These are phyloP conservation scores for Pyrocoelia pectoralis DNA, from an alignment of 2,888 invertebrate species.

Conservation along the genomic window DNA sequence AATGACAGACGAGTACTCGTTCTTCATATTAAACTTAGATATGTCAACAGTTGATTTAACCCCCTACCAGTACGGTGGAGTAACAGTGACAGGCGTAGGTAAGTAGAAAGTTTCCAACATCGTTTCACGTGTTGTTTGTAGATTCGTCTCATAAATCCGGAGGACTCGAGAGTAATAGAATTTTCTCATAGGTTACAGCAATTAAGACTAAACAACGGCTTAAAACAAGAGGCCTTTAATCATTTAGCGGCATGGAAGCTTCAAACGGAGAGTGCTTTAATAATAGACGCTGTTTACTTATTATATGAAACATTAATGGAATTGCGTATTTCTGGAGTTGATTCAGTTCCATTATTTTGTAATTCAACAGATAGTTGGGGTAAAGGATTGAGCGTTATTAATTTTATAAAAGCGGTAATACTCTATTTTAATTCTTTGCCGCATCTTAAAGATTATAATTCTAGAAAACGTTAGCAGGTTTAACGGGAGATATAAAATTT, in stretches of 20 bases:
- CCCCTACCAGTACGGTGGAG: slow-evolving; percentile 65
- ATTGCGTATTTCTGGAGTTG: slow-evolving; percentile 50
- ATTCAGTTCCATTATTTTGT: slow-evolving; percentile 63
- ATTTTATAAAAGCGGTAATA: slow-evolving; percentile 79
- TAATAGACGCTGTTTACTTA: slow-evolving; percentile 86
- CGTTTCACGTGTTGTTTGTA: slow-evolving; percentile 39
- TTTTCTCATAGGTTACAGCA: slow-evolving; percentile 17
- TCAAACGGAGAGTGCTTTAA: slow-evolving; percentile 78
- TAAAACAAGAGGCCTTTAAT: slow-evolving; percentile 26
- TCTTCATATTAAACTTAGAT: slow-evolving; percentile 66
- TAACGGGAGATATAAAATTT: slow-evolving; percentile 58
- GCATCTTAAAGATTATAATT: slow-evolving; percentile 28
- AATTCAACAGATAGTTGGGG: slow-evolving; percentile 72
- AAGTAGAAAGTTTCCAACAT: slow-evolving; percentile 1
- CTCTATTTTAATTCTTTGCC: slow-evolving; percentile 30
- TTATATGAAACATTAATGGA: slow-evolving; percentile 80
- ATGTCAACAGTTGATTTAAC: slow-evolving; percentile 66
- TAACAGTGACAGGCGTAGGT: slow-evolving; percentile 67
- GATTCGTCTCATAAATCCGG: slow-evolving; percentile 70
- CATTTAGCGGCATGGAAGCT: slow-evolving; percentile 44
- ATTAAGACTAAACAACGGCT: slow-evolving; percentile 6
- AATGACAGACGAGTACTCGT: slow-evolving; percentile 65
- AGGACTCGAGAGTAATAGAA: slow-evolving; percentile 39
- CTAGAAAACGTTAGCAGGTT: slow-evolving; percentile 55
- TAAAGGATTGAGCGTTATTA: slow-evolving; percentile 83